Conservation (phyloP, 2,797 vertebrate species). For the Hydrocynus forskahlii region DNA sequence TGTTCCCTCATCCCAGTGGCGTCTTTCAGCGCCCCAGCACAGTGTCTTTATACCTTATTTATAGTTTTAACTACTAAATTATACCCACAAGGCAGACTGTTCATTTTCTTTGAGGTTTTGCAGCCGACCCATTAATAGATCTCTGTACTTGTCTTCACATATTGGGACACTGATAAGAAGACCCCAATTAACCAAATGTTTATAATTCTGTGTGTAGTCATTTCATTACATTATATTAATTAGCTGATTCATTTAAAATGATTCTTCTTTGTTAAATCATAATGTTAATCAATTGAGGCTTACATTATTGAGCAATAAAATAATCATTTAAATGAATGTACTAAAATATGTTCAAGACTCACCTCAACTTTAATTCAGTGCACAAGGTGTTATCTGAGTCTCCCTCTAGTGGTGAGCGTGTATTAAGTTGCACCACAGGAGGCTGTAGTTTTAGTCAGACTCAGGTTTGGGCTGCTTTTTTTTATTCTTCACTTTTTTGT, state of each 20-base stretch:
- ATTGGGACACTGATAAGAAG: background rate
- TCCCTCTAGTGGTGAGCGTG: conserved; percentile 39
- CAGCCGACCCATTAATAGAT: background rate
- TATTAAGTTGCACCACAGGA: background rate
- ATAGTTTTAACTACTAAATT: background rate
- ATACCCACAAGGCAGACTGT: background rate
- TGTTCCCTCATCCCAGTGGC: too few relatives aligned
- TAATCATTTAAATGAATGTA: too few relatives aligned
- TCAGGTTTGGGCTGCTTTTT: too few relatives aligned
- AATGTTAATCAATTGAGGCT: background rate
- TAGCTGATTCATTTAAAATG: too few relatives aligned
- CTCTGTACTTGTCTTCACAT: background rate
- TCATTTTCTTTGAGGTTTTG: too few relatives aligned
- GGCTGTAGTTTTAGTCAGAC: too few relatives aligned
- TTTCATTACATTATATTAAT: background rate
- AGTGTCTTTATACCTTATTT: background rate
- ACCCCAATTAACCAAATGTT: background rate
- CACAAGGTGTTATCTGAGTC: conserved; percentile 14
- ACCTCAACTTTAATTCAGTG: background rate
- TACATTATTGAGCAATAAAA: too few relatives aligned
- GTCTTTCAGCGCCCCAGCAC: too few relatives aligned
- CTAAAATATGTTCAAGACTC: too few relatives aligned
- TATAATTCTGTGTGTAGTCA: background rate
- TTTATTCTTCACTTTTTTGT: too few relatives aligned
- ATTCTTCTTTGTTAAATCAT: background rate